These are phyloP conservation scores for Botia kubotai DNA, from an alignment of 2,797 vertebrate genomes.

Conservation along the genomic window DNA sequence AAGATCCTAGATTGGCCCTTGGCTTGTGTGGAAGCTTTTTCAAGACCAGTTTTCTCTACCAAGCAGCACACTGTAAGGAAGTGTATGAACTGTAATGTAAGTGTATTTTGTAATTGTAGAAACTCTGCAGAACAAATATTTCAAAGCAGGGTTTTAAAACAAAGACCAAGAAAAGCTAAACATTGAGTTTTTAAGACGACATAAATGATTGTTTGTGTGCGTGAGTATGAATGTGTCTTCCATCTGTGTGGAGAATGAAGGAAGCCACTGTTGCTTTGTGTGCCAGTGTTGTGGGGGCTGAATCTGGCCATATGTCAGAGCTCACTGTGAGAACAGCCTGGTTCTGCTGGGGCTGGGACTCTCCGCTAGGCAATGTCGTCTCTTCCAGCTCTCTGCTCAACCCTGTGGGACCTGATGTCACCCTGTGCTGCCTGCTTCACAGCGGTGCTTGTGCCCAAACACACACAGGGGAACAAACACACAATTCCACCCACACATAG, in stretches of 20 bases:
- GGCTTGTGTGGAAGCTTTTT: conserved; percentile 35
- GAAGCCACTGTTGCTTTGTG: conserved; percentile 27
- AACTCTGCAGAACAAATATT: not conserved
- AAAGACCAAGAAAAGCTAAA: conserved; percentile 3
- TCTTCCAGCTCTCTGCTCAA: conserved; percentile 40
- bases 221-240: not conserved
- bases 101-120: not conserved
- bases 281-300: conserved; percentile 40
- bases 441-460: conserved; percentile 41
- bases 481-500: conserved; percentile 28
- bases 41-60: conserved; percentile 22
- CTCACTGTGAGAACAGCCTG: conserved; percentile 47
- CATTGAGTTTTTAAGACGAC: not conserved
- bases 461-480: conserved; percentile 21
- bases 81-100: conserved; percentile 16
- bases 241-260: conserved; percentile 14
- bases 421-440: conserved; percentile 44
- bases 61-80: conserved; percentile 19
- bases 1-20: conserved; percentile 38
- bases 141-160: not conserved
- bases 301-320: conserved; percentile 45
- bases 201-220: conserved; percentile 9
- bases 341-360: conserved; percentile 44
- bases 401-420: conserved; percentile 47
- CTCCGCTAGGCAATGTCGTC: conserved; percentile 30